Evolutionary conservation across 2,113 vertebrate genomes (phyloP).

Genomic region (Pristiophorus japonicus): DNA sequence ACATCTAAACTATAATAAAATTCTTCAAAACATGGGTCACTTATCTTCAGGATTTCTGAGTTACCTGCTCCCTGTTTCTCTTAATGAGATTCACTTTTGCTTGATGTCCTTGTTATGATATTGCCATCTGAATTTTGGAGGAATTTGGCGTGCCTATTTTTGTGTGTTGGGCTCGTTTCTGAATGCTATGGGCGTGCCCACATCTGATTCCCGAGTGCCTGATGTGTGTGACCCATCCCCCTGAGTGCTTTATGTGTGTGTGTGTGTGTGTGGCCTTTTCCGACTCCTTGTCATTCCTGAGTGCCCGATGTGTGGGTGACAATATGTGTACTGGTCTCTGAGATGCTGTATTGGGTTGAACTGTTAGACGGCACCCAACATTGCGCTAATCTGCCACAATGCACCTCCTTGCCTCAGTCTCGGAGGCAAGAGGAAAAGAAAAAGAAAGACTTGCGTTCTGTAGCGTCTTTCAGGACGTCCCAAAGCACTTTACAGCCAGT

Average conservation of each 20-base stretch:
- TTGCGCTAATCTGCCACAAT: neutral
- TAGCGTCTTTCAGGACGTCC: too few species aligned
- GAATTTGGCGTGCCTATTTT: neutral
- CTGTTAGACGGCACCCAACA: neutral
- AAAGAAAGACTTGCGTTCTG: too few species aligned
- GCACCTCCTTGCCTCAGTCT: neutral
- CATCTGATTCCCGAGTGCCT: too few species aligned
- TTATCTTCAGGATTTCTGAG: neutral
- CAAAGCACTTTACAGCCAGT: too few species aligned
- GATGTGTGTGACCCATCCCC: too few species aligned
- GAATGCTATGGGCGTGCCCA: neutral
- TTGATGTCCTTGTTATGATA: neutral
- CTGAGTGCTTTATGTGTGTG: too few species aligned
- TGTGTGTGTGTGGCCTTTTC: too few species aligned
- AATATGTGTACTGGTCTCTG: neutral
- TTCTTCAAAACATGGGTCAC: neutral
- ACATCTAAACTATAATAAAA: slow-evolving; percentile 17
- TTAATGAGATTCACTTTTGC: neutral
- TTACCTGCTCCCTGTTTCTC: neutral
- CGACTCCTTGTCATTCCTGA: neutral
- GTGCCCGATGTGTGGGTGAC: neutral
- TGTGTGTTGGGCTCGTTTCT: neutral
- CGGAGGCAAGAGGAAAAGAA: neutral
- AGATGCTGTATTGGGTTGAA: neutral
- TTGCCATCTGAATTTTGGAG: too few species aligned